Percentiles rank a stretch among this genome's conserved stretches.
These are phyloP conservation scores for Lycocorax pyrrhopterus DNA, from an alignment of 2,113 vertebrate genomes.

Conservation along the genomic window DNA sequence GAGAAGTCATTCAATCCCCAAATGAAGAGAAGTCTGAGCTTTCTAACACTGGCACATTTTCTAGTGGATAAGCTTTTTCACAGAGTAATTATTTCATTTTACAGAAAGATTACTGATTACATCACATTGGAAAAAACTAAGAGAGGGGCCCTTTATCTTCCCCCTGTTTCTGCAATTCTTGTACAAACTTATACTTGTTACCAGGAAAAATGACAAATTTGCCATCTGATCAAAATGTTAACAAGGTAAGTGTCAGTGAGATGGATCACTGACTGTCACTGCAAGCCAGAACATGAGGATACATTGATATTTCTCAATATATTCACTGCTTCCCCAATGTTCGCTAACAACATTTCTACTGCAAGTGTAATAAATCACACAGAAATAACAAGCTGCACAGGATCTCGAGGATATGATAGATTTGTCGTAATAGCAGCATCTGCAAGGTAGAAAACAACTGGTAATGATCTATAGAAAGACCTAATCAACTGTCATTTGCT, in stretches of 20 bases:
- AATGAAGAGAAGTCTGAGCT: conserved; percentile 73
- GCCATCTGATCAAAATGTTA: conserved; percentile 91
- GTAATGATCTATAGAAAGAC: conserved; percentile 85
- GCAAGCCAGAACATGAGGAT: conserved; percentile 84
- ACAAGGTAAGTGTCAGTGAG: conserved; percentile 91
- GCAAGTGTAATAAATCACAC: conserved; percentile 84
- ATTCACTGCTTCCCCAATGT: conserved; percentile 80
- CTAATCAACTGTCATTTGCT: conserved; percentile 78
- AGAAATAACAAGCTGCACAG: conserved; percentile 78
- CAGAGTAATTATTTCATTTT: conserved; percentile 76
- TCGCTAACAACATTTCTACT: conserved; percentile 84
- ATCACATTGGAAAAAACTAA: conserved; percentile 62
- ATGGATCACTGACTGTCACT: conserved; percentile 88
- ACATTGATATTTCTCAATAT: conserved; percentile 90
- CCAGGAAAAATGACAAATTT: conserved; percentile 87
- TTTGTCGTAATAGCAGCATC: conserved; percentile 72
- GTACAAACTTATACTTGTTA: conserved; percentile 81
- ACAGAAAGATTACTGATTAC: conserved; percentile 73
- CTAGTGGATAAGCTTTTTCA: conserved; percentile 59
- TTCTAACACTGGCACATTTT: conserved; percentile 61
- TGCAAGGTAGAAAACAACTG: conserved; percentile 78
- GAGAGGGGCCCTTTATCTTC: conserved; percentile 67
- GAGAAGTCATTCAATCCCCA: conserved; percentile 46
- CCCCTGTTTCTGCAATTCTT: conserved; percentile 76
- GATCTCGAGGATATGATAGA: conserved; percentile 77